Evolutionary conservation across 2,888 invertebrate species (phyloP), one percentile per base, ranked within the genome.

Genomic region (Parnassius orleans): DNA sequence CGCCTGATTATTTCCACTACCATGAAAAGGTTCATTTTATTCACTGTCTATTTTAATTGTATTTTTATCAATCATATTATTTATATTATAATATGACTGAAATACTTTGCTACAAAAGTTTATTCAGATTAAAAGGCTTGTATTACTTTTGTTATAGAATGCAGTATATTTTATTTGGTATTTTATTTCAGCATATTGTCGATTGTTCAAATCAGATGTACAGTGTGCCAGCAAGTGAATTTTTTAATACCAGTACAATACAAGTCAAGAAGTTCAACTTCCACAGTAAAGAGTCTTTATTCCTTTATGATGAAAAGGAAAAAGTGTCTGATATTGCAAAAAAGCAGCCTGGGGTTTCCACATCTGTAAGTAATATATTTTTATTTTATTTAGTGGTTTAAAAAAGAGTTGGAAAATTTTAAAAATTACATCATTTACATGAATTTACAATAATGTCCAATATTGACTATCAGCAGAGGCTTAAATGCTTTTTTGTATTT

Each of bases 1-100:
- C 90, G 51, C 90, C 90, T 0, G 90, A 90, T 68, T 91, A 90
- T 67, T 81, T 84, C 69, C 90, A 91, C 69, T 90, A 88, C 71
- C 89, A 85, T 67, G 87, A 90, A 79, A 83, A 90, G 85, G 90
- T 90, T 72, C 56, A 24, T 59, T 5, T 42, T 51, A 59, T 55
- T 57, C 41, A 15, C 41, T 46, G 19, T 60, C 11, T 46, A 11
- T 46, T 7, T 46, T 46, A 12, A 51, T 44, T 60, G 10, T 0
- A 65, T 78, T 76, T 2, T 33, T 33, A 33, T 33, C 5, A 33
- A 33, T 33, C 5, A 33, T 33, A 7, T 33, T 33, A 19, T 19
- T 33, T 33, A 33, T 33, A 33, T 33, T 33, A 33, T 33, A 33
- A 33, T 33, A 2, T 19, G 19, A 19, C 19, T 19, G 15, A 19